Conservation (phyloP, 2,888 invertebrate species). For the Sepioteuthis lessoniana region DNA sequence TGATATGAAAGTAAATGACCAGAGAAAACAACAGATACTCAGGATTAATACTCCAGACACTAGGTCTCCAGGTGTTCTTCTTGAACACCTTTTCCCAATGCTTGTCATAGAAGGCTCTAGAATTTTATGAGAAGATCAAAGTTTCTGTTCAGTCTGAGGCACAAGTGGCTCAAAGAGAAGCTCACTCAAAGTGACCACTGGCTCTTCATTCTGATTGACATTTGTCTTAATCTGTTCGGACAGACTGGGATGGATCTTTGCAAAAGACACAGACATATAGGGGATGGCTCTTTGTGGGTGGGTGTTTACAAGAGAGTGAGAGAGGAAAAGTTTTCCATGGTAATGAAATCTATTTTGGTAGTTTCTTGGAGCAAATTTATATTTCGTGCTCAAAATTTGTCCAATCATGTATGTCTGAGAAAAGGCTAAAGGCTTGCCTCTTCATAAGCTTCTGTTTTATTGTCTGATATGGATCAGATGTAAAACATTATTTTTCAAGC, state of each 20-base stretch:
- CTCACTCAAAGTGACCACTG: neutral
- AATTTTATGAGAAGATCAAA: slow-evolving; percentile 33
- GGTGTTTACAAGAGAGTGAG: neutral
- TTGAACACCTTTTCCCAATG: slow-evolving; percentile 10
- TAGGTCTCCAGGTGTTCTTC: neutral
- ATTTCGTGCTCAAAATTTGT: neutral
- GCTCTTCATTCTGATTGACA: slow-evolving; percentile 23
- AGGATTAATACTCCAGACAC: neutral
- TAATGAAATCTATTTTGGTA: slow-evolving; percentile 13
- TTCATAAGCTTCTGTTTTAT: neutral
- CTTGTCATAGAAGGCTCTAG: slow-evolving; percentile 33
- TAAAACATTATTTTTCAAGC: neutral
- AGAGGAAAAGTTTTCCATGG: neutral
- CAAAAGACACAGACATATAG: slow-evolving; percentile 2
- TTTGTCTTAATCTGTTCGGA: neutral
- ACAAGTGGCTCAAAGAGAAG: slow-evolving; percentile 33
- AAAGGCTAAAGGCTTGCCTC: neutral
- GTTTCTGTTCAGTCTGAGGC: neutral
- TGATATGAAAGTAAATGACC: neutral
- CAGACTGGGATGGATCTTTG: slow-evolving; percentile 9
- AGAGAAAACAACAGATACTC: neutral
- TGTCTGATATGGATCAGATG: neutral
- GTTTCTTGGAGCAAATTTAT: neutral
- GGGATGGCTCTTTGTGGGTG: neutral
- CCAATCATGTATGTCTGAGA: neutral